These are phyloP conservation scores for Mesocricetus auratus DNA, from an alignment of 2,113 vertebrate species.

Conservation along the genomic window DNA sequence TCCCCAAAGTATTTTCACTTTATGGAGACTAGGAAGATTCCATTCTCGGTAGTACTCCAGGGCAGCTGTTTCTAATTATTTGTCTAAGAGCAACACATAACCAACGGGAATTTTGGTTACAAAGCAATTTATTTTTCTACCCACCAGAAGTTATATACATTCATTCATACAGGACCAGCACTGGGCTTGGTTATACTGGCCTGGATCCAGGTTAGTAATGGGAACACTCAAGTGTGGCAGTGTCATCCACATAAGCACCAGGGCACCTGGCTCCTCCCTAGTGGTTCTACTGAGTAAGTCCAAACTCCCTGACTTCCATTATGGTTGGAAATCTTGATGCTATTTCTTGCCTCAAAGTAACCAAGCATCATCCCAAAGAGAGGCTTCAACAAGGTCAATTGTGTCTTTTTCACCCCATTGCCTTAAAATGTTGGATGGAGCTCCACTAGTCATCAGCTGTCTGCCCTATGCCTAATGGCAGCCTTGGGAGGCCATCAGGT, in stretches of 20 bases:
- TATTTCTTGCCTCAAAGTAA: background rate
- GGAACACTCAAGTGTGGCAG: background rate
- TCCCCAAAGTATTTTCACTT: background rate
- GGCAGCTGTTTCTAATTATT: conserved; percentile 69
- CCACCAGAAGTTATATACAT: background rate
- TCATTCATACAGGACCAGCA: background rate
- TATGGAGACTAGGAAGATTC: conserved; percentile 44
- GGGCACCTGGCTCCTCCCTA: background rate
- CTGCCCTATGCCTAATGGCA: background rate
- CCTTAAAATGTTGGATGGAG: background rate
- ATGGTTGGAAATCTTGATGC: background rate
- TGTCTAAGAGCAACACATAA: conserved; percentile 28
- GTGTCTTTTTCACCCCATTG: background rate
- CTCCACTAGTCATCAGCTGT: background rate
- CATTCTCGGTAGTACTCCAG: conserved; percentile 28
- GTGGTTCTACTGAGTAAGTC: background rate
- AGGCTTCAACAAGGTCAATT: background rate
- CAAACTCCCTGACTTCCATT: background rate
- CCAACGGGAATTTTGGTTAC: conserved; percentile 8
- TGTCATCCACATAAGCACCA: background rate
- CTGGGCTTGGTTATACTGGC: background rate
- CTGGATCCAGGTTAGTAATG: no score
- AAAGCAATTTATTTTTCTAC: conserved; percentile 20
- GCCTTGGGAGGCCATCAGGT: background rate
- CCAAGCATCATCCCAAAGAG: background rate